Percentiles rank a stretch among this genome's conserved stretches.
phyloP scores from a whole-genome alignment of 2,113 vertebrate species.

The Noturus placidus region DNA sequence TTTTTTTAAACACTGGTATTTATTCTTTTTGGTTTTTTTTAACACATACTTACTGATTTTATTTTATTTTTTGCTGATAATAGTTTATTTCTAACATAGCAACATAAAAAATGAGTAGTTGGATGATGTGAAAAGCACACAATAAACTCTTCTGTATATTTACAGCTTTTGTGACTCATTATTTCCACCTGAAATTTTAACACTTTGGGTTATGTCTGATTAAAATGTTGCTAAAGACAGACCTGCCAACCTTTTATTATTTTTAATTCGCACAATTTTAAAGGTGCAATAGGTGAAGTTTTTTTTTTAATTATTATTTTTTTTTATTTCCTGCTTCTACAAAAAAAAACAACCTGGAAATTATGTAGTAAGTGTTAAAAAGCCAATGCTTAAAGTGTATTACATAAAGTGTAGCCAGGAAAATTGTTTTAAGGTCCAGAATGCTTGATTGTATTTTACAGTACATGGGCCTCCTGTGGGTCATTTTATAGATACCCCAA shows the following conservation, averaged over 20 bases:
- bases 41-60: constrained; percentile 4
- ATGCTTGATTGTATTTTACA: too few relatives aligned
- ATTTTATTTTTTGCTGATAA: neutral
- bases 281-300: neutral
- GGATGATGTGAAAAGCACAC: constrained; percentile 39
- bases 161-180: neutral
- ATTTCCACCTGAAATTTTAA: neutral
- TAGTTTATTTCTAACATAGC: constrained; percentile 23
- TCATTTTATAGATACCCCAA: too few relatives aligned
- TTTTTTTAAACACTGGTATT: constrained; percentile 25
- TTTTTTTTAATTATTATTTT: neutral
- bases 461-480: too few relatives aligned
- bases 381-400: too few relatives aligned
- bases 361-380: too few relatives aligned
- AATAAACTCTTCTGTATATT: constrained; percentile 41
- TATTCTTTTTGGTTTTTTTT: constrained; percentile 29
- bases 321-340: neutral
- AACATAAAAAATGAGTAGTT: constrained; percentile 9
- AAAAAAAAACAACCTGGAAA: too few relatives aligned
- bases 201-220: neutral
- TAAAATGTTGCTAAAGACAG: neutral
- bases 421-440: too few relatives aligned
- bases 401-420: too few relatives aligned
- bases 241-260: neutral
- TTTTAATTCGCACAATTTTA: neutral